Conservation (phyloP, 2,888 invertebrate genomes). For the Psococerastis gibbosa region DNA sequence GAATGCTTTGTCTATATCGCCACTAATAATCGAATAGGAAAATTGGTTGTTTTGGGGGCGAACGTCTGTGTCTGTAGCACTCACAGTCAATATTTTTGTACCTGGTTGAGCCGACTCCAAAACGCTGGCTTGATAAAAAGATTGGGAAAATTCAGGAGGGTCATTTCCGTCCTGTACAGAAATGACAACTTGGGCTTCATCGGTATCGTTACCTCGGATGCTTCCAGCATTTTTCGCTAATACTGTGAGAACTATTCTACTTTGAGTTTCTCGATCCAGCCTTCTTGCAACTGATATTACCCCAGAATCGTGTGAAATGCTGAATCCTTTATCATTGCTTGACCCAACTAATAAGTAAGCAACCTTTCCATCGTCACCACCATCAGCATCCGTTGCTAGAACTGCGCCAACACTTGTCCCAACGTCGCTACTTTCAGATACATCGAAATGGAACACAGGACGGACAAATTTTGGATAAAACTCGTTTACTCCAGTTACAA, state of each 20-base stretch:
- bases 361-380: constrained; percentile 70
- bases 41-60: constrained; percentile 81
- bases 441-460: constrained; percentile 79
- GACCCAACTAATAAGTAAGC: constrained; percentile 86
- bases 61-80: constrained; percentile 82
- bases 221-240: constrained; percentile 90
- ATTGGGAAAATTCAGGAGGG: constrained; percentile 77
- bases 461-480: constrained; percentile 75
- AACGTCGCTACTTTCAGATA: constrained; percentile 76
- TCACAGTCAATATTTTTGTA: constrained; percentile 53
- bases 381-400: constrained; percentile 76
- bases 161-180: constrained; percentile 92
- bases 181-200: constrained; percentile 84
- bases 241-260: constrained; percentile 72
- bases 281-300: constrained; percentile 64
- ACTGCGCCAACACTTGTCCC: constrained; percentile 71
- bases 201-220: constrained; percentile 85
- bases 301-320: constrained; percentile 66
- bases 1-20: constrained; percentile 65
- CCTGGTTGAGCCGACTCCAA: constrained; percentile 63
- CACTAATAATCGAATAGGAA: constrained; percentile 71
- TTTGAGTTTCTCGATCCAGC: constrained; percentile 73
- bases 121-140: constrained; percentile 55
- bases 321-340: constrained; percentile 80
- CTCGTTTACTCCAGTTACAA: constrained; percentile 73